Evolutionary conservation across 37 sponge, comb jelly and placozoan species (phyloP).

Genomic region (Hexactinellida sp.): DNA sequence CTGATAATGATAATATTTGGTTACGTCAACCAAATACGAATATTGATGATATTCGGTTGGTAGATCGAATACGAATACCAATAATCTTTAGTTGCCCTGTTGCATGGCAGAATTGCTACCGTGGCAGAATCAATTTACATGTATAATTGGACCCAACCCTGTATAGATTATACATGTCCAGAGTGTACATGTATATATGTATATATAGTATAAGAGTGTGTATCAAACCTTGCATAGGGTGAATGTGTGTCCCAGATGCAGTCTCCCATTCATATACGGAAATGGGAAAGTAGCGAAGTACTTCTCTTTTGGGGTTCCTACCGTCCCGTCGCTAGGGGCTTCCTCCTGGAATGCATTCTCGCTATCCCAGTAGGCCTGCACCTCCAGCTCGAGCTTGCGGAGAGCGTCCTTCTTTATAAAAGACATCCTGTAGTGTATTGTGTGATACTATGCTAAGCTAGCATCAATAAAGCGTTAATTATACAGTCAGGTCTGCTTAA

Average conservation of each 20-base stretch:
- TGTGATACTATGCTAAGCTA: too few species aligned
- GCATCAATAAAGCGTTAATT: too few species aligned
- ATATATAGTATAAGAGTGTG: background rate
- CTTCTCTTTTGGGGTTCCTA: conserved; percentile 31
- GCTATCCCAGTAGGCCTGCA: conserved; percentile 76
- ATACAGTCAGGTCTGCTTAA: too few species aligned
- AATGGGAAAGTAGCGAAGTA: conserved; percentile 90
- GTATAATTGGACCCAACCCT: too few species aligned
- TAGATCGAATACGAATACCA: too few species aligned
- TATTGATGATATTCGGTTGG: too few species aligned
- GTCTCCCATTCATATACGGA: conserved; percentile 97
- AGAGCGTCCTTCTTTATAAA: conserved; percentile 74
- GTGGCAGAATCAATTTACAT: too few species aligned
- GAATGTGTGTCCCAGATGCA: conserved; percentile 95
- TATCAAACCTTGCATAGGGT: conserved; percentile 81
- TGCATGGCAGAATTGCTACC: too few species aligned
- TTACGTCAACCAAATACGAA: too few species aligned
- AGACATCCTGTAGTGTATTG: conserved; percentile 25
- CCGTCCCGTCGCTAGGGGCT: conserved; percentile 39
- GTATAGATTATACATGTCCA: too few species aligned
- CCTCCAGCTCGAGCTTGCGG: conserved; percentile 57
- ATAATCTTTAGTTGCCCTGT: too few species aligned
- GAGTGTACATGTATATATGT: background rate
- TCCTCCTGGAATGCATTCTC: conserved; percentile 69
- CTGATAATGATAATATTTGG: too few species aligned